These are phyloP conservation scores for Meriones unguiculatus DNA, from an alignment of 2,113 vertebrate genomes.

Conservation along the genomic window DNA sequence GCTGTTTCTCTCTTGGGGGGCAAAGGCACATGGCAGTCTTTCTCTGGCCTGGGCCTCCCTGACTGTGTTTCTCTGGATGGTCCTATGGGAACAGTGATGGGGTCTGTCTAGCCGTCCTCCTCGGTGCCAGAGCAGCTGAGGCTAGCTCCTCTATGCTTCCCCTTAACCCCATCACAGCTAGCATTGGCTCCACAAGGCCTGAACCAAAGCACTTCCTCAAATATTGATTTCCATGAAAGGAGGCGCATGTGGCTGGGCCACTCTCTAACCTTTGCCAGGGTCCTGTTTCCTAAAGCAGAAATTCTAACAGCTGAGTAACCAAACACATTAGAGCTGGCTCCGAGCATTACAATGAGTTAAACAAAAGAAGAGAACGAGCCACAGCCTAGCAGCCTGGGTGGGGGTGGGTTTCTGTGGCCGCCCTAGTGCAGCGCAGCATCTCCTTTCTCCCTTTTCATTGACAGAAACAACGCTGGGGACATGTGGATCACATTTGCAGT, in stretches of 20 bases:
- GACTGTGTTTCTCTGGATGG: background rate
- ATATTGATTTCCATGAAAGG: conserved; percentile 56
- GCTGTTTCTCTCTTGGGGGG: background rate
- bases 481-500: conserved; percentile 84
- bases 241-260: background rate
- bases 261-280: background rate
- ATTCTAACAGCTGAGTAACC: conserved; percentile 69
- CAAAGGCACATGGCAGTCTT: accelerated
- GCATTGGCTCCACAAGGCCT: conserved; percentile 59
- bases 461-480: conserved; percentile 81
- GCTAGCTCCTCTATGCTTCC: background rate
- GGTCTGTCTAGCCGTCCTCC: background rate
- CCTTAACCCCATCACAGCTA: conserved; percentile 30
- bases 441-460: conserved; percentile 69
- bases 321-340: conserved; percentile 79
- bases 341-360: conserved; percentile 53
- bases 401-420: background rate
- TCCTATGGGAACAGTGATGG: background rate
- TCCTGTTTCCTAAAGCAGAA: conserved; percentile 66
- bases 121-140: background rate
- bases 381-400: background rate
- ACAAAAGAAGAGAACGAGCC: background rate
- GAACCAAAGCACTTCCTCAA: conserved; percentile 81
- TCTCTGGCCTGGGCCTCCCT: background rate
- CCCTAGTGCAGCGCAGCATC: background rate